These are phyloP conservation scores for Prionailurus viverrinus DNA, from an alignment of 2,113 vertebrate species.

Conservation along the genomic window DNA sequence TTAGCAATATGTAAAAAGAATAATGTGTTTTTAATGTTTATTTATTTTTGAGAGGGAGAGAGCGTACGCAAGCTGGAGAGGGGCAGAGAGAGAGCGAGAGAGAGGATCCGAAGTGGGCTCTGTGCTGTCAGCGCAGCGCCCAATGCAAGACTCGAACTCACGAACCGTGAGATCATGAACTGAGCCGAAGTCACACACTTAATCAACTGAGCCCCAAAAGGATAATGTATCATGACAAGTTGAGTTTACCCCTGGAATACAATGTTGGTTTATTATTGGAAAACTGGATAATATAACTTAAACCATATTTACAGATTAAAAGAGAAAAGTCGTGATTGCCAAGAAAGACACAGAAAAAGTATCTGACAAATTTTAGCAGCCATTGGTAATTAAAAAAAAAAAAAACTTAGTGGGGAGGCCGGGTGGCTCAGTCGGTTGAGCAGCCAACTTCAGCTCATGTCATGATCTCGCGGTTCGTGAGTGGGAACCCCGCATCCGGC, in stretches of 20 bases:
- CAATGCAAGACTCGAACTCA: no score
- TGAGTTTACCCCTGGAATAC: not conserved
- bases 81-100: no score
- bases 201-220: not conserved
- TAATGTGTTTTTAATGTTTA: not conserved
- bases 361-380: not conserved
- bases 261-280: not conserved
- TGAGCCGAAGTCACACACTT: no score
- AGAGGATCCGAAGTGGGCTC: no score
- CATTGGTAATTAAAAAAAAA: not conserved
- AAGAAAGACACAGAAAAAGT: constrained; percentile 6
- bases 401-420: not conserved
- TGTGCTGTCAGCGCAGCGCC: no score
- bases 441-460: no score
- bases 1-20: not conserved
- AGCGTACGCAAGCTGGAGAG: no score
- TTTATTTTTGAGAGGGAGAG: no score
- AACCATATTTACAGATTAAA: not conserved
- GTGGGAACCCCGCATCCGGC: not conserved
- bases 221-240: not conserved
- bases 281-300: not conserved
- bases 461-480: no score
- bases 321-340: not conserved
- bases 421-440: no score
- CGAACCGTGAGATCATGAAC: no score